A percentile compares a stretch with the other conserved stretches of the same genome.
Evolutionary conservation across 2,113 vertebrate species (phyloP).

Genomic region (Canis aureus): DNA sequence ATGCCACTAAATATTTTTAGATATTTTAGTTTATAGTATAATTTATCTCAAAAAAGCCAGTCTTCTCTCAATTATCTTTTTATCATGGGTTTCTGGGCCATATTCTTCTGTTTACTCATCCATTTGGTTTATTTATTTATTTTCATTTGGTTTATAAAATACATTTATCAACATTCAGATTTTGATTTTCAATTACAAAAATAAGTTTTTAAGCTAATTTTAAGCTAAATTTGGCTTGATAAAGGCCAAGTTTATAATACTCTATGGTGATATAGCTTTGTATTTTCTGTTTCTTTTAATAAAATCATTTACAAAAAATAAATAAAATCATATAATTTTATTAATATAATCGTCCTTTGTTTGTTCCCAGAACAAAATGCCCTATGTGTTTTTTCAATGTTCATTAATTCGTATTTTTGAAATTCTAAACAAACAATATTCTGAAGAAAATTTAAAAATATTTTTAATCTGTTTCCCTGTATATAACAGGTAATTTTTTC

Average conservation of each 20-base stretch:
- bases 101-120: background rate
- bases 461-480: background rate
- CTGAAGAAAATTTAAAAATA: too few species aligned
- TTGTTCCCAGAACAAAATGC: background rate
- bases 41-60: background rate
- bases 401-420: background rate
- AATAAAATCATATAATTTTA: background rate
- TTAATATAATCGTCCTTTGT: background rate
- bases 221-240: background rate
- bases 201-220: background rate
- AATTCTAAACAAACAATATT: background rate
- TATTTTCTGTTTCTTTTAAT: background rate
- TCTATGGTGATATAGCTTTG: background rate
- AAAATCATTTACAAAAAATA: background rate
- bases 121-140: background rate
- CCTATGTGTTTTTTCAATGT: background rate
- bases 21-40: background rate
- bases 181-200: background rate
- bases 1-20: background rate
- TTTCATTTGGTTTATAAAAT: background rate
- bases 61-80: background rate
- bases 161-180: background rate
- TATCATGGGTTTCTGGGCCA: background rate
- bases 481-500: background rate
- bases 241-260: background rate